phyloP scores from a whole-genome alignment of 2,113 vertebrate species.

The Anarhynchus alexandrinus region DNA sequence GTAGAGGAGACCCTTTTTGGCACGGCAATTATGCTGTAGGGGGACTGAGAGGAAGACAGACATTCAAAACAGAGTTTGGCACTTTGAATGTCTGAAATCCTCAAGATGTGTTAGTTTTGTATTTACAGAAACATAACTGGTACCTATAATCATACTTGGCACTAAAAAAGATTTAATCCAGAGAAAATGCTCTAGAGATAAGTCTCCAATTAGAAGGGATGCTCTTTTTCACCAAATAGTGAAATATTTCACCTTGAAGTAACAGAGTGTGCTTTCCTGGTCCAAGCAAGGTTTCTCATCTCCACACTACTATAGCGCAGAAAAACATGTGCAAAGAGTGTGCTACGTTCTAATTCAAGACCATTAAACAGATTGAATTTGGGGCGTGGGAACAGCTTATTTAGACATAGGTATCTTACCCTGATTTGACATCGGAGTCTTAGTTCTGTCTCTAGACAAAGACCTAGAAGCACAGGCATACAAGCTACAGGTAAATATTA shows the following conservation, averaged over 20 bases:
- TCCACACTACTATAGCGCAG: neutral
- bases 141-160: constrained; percentile 45
- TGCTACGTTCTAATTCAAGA: neutral
- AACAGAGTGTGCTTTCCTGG: neutral
- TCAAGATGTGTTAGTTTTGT: neutral
- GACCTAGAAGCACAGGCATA: constrained; percentile 52
- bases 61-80: constrained; percentile 41
- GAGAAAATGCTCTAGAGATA: constrained; percentile 33
- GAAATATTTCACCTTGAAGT: neutral
- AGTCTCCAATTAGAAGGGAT: neutral
- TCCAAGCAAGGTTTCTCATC: neutral
- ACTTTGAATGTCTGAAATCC: constrained; percentile 20
- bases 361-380: neutral
- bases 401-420: constrained; percentile 2
- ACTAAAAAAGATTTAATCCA: constrained; percentile 28
- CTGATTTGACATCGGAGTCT: neutral
- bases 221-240: neutral
- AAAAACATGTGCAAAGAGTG: constrained; percentile 4
- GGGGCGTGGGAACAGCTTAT: neutral
- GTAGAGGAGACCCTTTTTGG: neutral
- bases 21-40: neutral
- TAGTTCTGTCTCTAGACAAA: constrained; percentile 40
- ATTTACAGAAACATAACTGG: constrained; percentile 1
- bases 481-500: neutral
- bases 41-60: neutral